phyloP scores from a whole-genome alignment of 2,113 vertebrate genomes.

The Seriola dumerili region DNA sequence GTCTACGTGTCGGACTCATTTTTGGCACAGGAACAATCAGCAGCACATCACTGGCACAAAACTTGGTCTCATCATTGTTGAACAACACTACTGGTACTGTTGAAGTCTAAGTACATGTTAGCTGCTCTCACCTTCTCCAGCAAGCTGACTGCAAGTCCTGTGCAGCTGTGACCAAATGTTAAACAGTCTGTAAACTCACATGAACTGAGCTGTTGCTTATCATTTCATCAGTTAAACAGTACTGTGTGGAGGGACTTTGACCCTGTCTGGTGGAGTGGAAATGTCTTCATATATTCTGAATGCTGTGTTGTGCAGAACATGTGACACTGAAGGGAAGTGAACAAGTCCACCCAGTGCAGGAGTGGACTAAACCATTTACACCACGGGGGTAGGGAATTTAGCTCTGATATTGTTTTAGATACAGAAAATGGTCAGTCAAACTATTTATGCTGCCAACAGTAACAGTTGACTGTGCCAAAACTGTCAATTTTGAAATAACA shows the following conservation, averaged over 20 bases:
- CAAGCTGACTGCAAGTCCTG: not conserved
- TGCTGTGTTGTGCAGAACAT: too few species aligned
- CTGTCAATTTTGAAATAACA: too few species aligned
- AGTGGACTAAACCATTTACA: too few species aligned
- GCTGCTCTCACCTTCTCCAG: slow-evolving; percentile 51
- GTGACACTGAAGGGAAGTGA: too few species aligned
- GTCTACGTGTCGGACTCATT: not conserved
- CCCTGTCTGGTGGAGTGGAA: not conserved
- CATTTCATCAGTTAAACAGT: not conserved
- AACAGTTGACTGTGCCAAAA: too few species aligned
- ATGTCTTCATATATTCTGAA: not conserved
- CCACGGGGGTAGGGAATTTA: too few species aligned
- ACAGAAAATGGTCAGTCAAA: too few species aligned
- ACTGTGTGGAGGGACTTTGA: slow-evolving; percentile 28
- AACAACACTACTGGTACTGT: not conserved
- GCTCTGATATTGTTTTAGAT: too few species aligned
- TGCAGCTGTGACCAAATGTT: not conserved
- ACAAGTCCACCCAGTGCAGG: too few species aligned
- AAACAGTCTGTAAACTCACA: not conserved
- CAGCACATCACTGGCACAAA: not conserved
- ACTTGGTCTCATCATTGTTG: not conserved
- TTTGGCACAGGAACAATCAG: not conserved
- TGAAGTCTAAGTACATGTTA: not conserved
- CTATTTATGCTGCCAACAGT: too few species aligned
- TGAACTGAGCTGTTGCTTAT: not conserved